Base-by-base conservation (phyloP, 37 sponge, comb jelly and placozoan genomes). In the Aphrocallistes beatrix region DNA sequence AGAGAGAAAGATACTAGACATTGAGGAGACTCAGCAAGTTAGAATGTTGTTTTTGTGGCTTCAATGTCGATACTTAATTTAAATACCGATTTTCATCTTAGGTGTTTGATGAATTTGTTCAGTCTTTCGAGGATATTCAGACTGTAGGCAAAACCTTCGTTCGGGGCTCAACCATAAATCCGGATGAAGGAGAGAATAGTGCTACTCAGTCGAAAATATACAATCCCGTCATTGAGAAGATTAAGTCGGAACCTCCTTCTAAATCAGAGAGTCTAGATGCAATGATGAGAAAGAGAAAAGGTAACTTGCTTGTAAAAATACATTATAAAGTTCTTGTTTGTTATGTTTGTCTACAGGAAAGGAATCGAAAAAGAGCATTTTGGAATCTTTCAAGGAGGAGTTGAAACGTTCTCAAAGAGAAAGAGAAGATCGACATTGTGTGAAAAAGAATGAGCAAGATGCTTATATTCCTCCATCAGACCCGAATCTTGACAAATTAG, bases 381-480 rank as follows among this genome's bases (percentile, higher is more conserved):
- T 98, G 39, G 99, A 98, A 83, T 50, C 95, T 40, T 98, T 98
- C 51, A 93, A 97, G 37, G 99, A 98, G 36, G 99, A 98, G 81
- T 51, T 98, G 38, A 95, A 93, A 36, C 45, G 82, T n/a, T n/a
- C 49, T 83, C 87, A 86, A 3, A 85, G 3, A 25, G 37, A 37
- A 3, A 23, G 38, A 81, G 34, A 38, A 0, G 50, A 38, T 25
- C 36, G 50, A 82, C 83, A 82, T 37, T 25, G 37, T 3, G 17
- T 21, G 36, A 23, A 16, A 3, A 37, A 50, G 9, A 50, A 37
- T 23, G 50, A 81, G 13, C 23, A 3, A 9, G 1, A 25, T 28
- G 16, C n/a, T 36, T 10, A 39, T 30, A 37, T 0, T 39, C 23
- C 85, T 40, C 1, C 38, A 25, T 28, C 36, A 17, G 90, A 93